phyloP scores from a whole-genome alignment of 2,888 invertebrate species.

The Drosophila ezoana region DNA sequence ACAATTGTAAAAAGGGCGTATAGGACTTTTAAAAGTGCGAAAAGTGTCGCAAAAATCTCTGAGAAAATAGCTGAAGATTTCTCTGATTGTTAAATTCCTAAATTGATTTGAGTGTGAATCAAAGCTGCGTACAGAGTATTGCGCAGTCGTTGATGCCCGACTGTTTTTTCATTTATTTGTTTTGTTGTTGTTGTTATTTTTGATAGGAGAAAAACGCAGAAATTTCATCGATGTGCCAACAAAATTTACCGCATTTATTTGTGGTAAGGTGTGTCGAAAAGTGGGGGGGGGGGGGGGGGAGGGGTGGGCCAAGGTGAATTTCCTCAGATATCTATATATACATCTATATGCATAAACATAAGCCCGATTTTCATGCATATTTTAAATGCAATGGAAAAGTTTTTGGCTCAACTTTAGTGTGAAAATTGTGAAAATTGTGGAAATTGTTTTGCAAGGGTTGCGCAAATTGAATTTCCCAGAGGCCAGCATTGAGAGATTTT shows the following conservation, averaged over 20 bases:
- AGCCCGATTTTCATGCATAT: constrained; percentile 60
- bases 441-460: constrained; percentile 47
- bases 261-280: constrained; percentile 1
- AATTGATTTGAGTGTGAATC: too few relatives aligned
- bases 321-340: not conserved
- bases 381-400: constrained; percentile 65
- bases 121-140: not conserved
- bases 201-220: not conserved
- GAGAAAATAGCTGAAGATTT: too few relatives aligned
- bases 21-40: too few relatives aligned
- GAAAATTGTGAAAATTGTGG: constrained; percentile 56
- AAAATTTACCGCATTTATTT: constrained; percentile 41
- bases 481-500: constrained; percentile 35
- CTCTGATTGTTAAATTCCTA: too few relatives aligned
- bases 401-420: constrained; percentile 62
- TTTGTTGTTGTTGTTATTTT: too few relatives aligned
- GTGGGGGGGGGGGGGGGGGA: not conserved
- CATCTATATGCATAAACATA: constrained; percentile 56
- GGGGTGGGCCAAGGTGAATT: constrained; percentile 29
- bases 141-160: not conserved
- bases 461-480: constrained; percentile 63
- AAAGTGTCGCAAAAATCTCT: too few relatives aligned
- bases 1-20: not conserved
- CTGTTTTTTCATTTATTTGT: too few relatives aligned
- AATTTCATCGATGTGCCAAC: constrained; percentile 51